Conservation (phyloP, 2,888 invertebrate species). For the Catocala nupta region DNA sequence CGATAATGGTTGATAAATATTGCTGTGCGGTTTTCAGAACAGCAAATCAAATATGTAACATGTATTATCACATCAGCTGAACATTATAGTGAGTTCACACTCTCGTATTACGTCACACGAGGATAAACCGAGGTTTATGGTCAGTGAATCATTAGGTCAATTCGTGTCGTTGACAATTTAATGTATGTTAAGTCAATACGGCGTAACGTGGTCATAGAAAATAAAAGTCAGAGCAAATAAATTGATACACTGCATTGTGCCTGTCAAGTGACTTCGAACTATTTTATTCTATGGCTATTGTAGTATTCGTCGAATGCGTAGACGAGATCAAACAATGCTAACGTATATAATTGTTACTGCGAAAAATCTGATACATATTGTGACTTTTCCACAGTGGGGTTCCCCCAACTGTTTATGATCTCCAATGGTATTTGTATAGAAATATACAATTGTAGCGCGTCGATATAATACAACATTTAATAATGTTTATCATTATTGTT, state of each 20-base stretch:
- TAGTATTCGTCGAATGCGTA: conserved; percentile 64
- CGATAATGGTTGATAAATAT: conserved; percentile 23
- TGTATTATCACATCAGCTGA: conserved; percentile 57
- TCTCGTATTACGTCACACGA: conserved; percentile 77
- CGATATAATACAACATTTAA: background rate
- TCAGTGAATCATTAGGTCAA: conserved; percentile 85
- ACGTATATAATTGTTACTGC: conserved; percentile 70
- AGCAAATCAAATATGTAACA: conserved; percentile 50
- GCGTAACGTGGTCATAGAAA: conserved; percentile 57
- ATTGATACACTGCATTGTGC: conserved; percentile 52
- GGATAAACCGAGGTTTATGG: conserved; percentile 80
- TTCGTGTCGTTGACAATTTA: conserved; percentile 80
- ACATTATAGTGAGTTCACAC: conserved; percentile 61
- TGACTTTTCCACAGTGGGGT: conserved; percentile 70
- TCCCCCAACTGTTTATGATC: conserved; percentile 67
- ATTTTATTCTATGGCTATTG: conserved; percentile 67
- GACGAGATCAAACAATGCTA: conserved; percentile 74
- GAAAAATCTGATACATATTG: conserved; percentile 63
- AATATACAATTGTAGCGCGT: conserved; percentile 43
- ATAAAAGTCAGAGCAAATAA: conserved; percentile 56
- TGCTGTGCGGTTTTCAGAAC: conserved; percentile 49
- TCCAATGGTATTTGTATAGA: conserved; percentile 51
- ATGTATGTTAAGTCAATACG: conserved; percentile 75
- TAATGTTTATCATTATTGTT: background rate
- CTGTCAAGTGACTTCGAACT: conserved; percentile 44